Conservation (phyloP, 2,888 invertebrate species). For the Philonicus albiceps region DNA sequence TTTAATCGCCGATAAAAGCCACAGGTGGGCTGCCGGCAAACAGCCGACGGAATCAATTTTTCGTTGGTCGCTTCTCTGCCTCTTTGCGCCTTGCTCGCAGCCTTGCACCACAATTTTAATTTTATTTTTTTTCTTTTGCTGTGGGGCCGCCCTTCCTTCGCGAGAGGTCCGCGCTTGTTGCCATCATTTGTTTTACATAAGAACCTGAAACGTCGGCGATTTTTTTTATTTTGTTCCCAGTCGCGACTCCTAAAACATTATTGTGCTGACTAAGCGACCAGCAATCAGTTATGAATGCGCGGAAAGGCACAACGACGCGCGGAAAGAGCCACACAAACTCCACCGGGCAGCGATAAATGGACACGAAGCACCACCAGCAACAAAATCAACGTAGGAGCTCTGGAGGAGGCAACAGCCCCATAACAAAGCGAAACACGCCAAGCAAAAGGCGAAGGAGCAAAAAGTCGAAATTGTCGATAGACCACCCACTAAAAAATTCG, state of each 20-base stretch:
- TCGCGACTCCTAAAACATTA: background rate
- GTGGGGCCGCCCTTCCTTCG: background rate
- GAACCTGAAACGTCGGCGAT: constrained; percentile 13
- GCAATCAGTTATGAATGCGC: constrained; percentile 15
- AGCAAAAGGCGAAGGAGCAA: background rate
- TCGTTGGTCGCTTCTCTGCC: background rate
- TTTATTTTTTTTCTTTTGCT: background rate
- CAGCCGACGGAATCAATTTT: constrained; percentile 15
- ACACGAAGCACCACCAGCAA: constrained; percentile 33
- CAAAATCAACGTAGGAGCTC: constrained; percentile 24
- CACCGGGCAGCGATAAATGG: constrained; percentile 32
- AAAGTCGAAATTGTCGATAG: constrained; percentile 34
- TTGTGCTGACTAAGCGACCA: constrained; percentile 9
- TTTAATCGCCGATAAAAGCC: constrained; percentile 40
- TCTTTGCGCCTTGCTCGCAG: background rate
- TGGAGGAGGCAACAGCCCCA: constrained; percentile 37
- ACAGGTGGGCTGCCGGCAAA: constrained; percentile 24
- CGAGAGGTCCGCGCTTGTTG: background rate
- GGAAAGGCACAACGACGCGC: background rate
- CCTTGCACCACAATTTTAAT: background rate
- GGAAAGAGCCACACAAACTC: background rate
- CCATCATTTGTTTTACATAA: constrained; percentile 38
- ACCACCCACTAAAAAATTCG: constrained; percentile 41
- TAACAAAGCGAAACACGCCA: constrained; percentile 33
- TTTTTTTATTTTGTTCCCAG: constrained; percentile 11